Evolutionary conservation across 2,797 vertebrate genomes (phyloP).

Genomic region (Acipenser oxyrinchus): DNA sequence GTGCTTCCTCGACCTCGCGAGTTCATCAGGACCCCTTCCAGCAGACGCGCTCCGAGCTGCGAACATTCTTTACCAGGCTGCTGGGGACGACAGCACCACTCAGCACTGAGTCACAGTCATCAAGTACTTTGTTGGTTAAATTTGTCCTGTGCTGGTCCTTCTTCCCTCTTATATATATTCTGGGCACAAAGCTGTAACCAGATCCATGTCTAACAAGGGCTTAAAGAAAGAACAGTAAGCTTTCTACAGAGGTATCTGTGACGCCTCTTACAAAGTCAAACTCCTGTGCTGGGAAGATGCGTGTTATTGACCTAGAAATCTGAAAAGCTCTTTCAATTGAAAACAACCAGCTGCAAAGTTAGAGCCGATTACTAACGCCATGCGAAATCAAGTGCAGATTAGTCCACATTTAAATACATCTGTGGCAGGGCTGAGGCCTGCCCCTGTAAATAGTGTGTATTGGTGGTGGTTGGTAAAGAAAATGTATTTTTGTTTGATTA

Average conservation of each 20-base stretch:
- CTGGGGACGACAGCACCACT: constrained; percentile 1
- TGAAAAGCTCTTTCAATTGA: too few species aligned
- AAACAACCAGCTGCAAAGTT: constrained; percentile 13
- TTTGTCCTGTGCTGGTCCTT: constrained; percentile 35
- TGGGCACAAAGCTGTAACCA: constrained; percentile 67
- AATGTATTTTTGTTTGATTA: too few species aligned
- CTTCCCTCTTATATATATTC: constrained; percentile 60
- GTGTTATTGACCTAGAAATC: too few species aligned
- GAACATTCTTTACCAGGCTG: constrained; percentile 56
- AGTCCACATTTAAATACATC: too few species aligned
- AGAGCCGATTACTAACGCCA: constrained; percentile 24
- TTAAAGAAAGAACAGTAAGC: constrained; percentile 37
- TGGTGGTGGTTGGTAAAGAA: too few species aligned
- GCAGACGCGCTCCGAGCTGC: constrained; percentile 64
- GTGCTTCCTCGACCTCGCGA: constrained; percentile 59
- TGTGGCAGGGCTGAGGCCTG: too few species aligned
- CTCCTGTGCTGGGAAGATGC: too few species aligned
- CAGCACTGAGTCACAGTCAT: constrained; percentile 28
- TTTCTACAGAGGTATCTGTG: constrained; percentile 40
- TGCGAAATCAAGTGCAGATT: too few species aligned
- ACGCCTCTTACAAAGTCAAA: constrained; percentile 26
- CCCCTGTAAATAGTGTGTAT: too few species aligned
- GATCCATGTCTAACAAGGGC: constrained; percentile 60
- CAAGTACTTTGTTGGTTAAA: constrained; percentile 25
- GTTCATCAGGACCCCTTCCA: constrained; percentile 51